Percentiles rank a stretch among this genome's conserved stretches.
Conservation (phyloP, 2,113 vertebrate genomes). For the Elaphurus davidianus region DNA sequence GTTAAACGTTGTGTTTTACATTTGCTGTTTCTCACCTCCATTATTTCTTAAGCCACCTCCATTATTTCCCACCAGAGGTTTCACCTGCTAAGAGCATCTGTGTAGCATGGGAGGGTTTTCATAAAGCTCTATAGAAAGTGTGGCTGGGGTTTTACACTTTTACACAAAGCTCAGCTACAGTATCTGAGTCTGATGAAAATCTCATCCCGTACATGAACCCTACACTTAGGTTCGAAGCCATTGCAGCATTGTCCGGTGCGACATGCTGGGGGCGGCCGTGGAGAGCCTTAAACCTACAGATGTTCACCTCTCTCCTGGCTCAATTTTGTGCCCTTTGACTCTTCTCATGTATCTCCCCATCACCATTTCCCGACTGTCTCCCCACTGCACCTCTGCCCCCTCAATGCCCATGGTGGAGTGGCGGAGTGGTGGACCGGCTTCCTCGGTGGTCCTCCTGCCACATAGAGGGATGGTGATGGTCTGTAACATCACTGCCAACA, state of each 20-base stretch:
- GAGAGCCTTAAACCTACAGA: rapidly evolving
- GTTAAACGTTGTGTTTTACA: background rate
- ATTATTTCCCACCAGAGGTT: background rate
- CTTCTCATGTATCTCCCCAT: rapidly evolving
- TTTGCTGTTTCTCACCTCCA: background rate
- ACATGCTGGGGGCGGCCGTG: rapidly evolving
- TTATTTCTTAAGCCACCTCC: background rate
- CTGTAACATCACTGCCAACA: background rate
- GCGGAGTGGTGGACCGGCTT: background rate
- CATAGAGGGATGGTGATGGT: rapidly evolving
- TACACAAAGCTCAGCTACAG: rapidly evolving
- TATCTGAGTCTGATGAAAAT: rapidly evolving
- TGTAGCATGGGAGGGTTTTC: background rate
- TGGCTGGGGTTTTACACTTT: no score
- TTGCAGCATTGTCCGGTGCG: rapidly evolving
- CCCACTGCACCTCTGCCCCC: background rate
- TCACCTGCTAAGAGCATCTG: background rate
- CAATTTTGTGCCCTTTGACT: rapidly evolving
- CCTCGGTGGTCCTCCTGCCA: rapidly evolving
- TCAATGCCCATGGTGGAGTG: rapidly evolving
- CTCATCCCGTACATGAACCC: rapidly evolving
- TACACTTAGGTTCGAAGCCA: rapidly evolving
- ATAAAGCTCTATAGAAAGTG: background rate
- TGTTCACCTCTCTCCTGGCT: rapidly evolving
- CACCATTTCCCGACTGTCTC: no score